Evolutionary conservation across 2,113 vertebrate species (phyloP), one percentile per base, ranked within the genome.

Genomic region (Nannospalax galili): DNA sequence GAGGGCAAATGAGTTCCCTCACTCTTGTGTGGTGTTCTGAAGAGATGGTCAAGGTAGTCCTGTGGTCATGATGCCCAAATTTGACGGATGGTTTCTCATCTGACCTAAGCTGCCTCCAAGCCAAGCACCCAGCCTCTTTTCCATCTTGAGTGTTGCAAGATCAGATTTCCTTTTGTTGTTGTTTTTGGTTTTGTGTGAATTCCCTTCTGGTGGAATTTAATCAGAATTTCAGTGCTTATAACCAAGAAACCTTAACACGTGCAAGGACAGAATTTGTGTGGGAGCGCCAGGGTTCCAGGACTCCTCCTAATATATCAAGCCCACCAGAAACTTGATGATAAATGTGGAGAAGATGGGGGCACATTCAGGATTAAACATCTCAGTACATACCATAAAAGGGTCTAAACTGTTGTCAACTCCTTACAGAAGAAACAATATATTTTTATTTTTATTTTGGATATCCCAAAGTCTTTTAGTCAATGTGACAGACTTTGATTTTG

Each of bases 381-480:
- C 60, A 15, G 52, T n/a, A 28, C 26, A 28, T 17, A 3, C 19
- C 56, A 81, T 40, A 70, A 86, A 93, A 82, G 22, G 4, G 8
- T 81, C 74, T 42, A 40, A n/a, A 77, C 35, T 70, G 19, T 17
- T 84, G 30, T 67, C 88, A 90, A 64, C 64, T 90, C 30, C 20
- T 26, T 32, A 22, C n/a, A 92, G 42, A 19, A 94, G 87, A 91
- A 67, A 20, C 77, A 45, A 35, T 73, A 14, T 69, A 3, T 42
- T 92, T 93, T 80, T 22, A 67, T 72, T 84, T 87, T 96, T 58
- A 52, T 26, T 96, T 91, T 90, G 32, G 28, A 67, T 90, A 91
- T 82, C 52, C 48, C 26, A 69, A 92, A 86, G 42, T 28, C 52
- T 95, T 95, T 92, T 45, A 79, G 26, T 87, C 20, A 85, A 1